Conservation (phyloP, 2,113 vertebrate genomes). For the Hemiprocne comata region DNA sequence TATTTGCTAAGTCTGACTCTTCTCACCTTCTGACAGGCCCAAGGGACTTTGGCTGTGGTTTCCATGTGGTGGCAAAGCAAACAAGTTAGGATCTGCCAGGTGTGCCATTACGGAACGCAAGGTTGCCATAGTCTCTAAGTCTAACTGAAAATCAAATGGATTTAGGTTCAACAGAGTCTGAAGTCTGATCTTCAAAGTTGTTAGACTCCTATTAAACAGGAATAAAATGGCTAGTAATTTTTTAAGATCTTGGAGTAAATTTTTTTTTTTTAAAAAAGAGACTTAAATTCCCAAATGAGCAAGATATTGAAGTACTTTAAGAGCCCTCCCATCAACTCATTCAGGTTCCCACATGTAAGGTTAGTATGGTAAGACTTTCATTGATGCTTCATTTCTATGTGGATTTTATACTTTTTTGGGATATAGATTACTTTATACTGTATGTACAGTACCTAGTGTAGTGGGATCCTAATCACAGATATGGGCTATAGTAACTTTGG, state of each 20-base stretch:
- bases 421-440: neutral
- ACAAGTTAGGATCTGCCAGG: neutral
- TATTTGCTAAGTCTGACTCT: neutral
- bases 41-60: neutral
- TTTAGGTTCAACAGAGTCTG: neutral
- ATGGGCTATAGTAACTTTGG: neutral
- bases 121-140: neutral
- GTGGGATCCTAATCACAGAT: neutral
- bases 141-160: neutral
- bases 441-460: neutral
- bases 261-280: neutral
- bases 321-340: neutral
- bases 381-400: neutral
- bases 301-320: neutral
- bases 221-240: neutral
- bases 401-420: neutral
- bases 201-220: neutral
- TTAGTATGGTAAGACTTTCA: neutral
- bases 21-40: neutral
- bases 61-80: neutral
- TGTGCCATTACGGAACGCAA: neutral
- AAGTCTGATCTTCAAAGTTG: neutral
- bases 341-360: neutral
- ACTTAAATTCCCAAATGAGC: neutral
- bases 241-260: neutral